phyloP scores from a whole-genome alignment of 1,140 invertebrate species.

The Bactericera cockerelli region DNA sequence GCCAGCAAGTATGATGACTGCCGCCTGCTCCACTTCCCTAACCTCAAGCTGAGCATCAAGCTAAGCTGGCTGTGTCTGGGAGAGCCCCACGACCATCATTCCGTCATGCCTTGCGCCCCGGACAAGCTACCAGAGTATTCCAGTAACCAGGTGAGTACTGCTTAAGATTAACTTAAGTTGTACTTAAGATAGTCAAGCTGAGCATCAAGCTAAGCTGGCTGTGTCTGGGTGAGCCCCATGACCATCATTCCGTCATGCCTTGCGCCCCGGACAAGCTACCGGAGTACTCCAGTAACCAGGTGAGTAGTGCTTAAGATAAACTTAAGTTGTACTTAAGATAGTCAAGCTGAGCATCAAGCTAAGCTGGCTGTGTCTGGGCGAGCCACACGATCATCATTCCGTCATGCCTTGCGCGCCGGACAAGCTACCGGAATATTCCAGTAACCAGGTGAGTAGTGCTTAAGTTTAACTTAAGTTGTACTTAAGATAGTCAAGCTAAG shows the following conservation, averaged over 20 bases:
- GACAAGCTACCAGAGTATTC: constrained; percentile 95
- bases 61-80: constrained; percentile 75
- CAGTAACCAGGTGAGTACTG: constrained; percentile 55
- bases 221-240: constrained; percentile 81
- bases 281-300: constrained; percentile 90
- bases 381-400: constrained; percentile 90
- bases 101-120: constrained; percentile 90
- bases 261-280: constrained; percentile 93
- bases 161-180: constrained; percentile 6
- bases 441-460: constrained; percentile 52
- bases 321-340: background rate
- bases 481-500: constrained; percentile 46
- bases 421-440: constrained; percentile 92
- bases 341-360: constrained; percentile 62
- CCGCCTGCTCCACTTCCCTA: constrained; percentile 75
- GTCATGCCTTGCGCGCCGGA: constrained; percentile 93
- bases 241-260: constrained; percentile 90
- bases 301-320: constrained; percentile 24
- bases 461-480: constrained; percentile 1
- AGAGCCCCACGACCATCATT: constrained; percentile 89
- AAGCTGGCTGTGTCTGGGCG: constrained; percentile 79
- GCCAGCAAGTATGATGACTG: constrained; percentile 98
- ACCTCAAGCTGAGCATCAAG: constrained; percentile 68
- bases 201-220: constrained; percentile 71
- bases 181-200: constrained; percentile 41